Base-by-base conservation (phyloP, 2,888 invertebrate species). In the Phaonia tiefii region DNA sequence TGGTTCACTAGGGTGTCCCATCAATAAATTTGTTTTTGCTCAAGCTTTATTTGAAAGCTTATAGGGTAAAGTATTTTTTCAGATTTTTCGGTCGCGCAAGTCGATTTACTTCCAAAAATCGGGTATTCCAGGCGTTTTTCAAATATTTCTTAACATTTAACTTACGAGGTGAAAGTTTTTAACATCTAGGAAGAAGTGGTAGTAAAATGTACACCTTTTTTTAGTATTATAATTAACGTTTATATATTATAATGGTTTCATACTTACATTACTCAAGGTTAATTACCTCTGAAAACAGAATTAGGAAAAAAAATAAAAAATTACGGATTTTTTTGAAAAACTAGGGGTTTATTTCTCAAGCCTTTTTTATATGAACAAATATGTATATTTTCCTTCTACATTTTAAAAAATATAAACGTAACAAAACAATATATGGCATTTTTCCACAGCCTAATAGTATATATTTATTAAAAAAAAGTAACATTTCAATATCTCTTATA, bases 181-280 rank as follows among this genome's bases (percentile, higher is more conserved):
- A 60, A 60, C 60, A 60, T 60, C 31, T 60, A 31, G 60, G 31
- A 31, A 60, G 60, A 60, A 31, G 60, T 60, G 58, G 58, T 58
- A 58, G 5, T 58, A 58, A 58, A 58, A 22, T 58, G 7, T 58
- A 25, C 58, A 58, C 58, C 58, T 58, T 26, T 26, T 58, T 58
- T 58, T 11, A 58, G 58, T 58, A 58, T 58, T 26, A 25, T 58
- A 13, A 58, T n/a, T n/a, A n/a, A n/a, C n/a, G n/a, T n/a, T n/a
- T n/a, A n/a, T n/a, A n/a, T n/a, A n/a, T n/a, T n/a, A 26, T 58
- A 58, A 58, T 31, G 26, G 58, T 58, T 58, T 58, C 58, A 25
- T 58, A 58, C 58, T 58, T 58, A 58, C 5, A 58, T 58, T 58
- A 25, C 26, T 26, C 58, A 58, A 58, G 5, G 58, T 58, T 58